A percentile compares a stretch with the other conserved stretches of the same genome.
Evolutionary conservation across 2,888 invertebrate species (phyloP).

Genomic region (Drosophila parthenogenetica): DNA sequence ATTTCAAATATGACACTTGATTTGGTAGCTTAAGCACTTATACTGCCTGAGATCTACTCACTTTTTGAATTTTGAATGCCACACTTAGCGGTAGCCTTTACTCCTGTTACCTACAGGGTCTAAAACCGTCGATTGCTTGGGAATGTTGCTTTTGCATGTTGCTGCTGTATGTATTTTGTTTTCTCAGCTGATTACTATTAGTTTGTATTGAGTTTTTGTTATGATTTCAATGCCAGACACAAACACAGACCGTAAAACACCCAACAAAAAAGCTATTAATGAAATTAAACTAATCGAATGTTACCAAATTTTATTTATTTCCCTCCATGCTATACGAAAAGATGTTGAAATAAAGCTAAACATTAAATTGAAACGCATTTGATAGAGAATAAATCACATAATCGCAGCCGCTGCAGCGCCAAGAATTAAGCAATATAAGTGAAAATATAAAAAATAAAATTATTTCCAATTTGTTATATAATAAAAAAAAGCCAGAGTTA

Average conservation of each 20-base stretch:
- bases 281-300: constrained; percentile 62
- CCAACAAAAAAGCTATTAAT: background rate
- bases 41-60: too few relatives aligned
- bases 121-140: constrained; percentile 15
- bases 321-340: constrained; percentile 48
- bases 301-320: constrained; percentile 51
- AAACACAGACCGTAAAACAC: constrained; percentile 1
- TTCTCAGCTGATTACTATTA: constrained; percentile 40
- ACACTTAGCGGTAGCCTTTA: too few relatives aligned
- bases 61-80: too few relatives aligned
- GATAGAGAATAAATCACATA: constrained; percentile 2
- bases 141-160: constrained; percentile 38
- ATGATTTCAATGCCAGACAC: constrained; percentile 15
- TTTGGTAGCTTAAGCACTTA: too few relatives aligned
- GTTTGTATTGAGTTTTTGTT: constrained; percentile 31
- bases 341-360: constrained; percentile 69
- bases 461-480: constrained; percentile 56
- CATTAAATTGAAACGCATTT: constrained; percentile 59
- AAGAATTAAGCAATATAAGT: constrained; percentile 56
- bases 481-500: constrained; percentile 59
- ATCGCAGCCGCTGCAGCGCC: constrained; percentile 48
- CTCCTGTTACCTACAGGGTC: too few relatives aligned
- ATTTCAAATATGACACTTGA: too few relatives aligned
- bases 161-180: constrained; percentile 36
- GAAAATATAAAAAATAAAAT: constrained; percentile 54